A percentile compares a stretch with the other conserved stretches of the same genome.
phyloP scores from a whole-genome alignment of 2,113 vertebrate genomes.

The Tympanuchus pallidicinctus region DNA sequence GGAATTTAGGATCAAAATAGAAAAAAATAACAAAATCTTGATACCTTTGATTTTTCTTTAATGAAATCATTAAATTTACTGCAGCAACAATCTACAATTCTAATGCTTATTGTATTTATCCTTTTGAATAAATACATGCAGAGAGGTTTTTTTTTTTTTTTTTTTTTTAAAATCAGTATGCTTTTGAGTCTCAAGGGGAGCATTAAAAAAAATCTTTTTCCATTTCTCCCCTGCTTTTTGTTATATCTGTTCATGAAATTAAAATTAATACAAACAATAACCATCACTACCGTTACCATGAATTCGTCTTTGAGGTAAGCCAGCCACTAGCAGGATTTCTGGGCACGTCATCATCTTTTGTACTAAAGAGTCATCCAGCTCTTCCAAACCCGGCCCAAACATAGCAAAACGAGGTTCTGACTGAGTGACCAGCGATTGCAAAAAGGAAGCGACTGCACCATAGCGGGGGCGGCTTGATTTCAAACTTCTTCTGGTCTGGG shows the following conservation, averaged over 20 bases:
- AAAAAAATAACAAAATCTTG: neutral
- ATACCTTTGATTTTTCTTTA: neutral
- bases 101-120: neutral
- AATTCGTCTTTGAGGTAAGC: conserved; percentile 88
- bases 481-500: conserved; percentile 80
- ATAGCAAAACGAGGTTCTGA: conserved; percentile 92
- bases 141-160: neutral
- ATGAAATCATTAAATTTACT: neutral
- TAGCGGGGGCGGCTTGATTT: conserved; percentile 79
- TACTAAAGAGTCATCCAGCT: conserved; percentile 90
- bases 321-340: conserved; percentile 84
- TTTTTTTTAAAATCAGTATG: neutral
- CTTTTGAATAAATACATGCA: neutral
- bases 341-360: conserved; percentile 87
- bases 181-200: neutral
- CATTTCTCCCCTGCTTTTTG: neutral
- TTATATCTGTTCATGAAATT: neutral
- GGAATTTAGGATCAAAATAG: neutral
- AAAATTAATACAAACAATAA: neutral
- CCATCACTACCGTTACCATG: conserved; percentile 80
- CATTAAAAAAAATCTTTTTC: neutral
- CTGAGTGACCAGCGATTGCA: conserved; percentile 85
- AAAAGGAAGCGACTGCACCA: conserved; percentile 84
- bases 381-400: conserved; percentile 95
- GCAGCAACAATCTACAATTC: neutral